phyloP scores from a whole-genome alignment of 2,113 vertebrate genomes.

The Xenopus laevis region DNA sequence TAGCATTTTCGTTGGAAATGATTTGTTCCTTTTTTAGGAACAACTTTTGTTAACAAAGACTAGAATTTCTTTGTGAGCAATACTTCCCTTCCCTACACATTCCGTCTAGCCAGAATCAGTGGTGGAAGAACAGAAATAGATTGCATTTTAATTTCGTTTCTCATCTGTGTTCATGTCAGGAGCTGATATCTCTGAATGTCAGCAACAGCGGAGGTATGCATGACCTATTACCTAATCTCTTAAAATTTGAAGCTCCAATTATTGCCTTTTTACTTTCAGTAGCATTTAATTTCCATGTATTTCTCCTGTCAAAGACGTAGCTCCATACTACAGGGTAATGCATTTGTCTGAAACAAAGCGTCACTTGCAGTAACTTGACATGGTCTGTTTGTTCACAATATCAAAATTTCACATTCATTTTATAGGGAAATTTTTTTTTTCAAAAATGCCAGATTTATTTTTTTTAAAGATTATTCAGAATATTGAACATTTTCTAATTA shows the following conservation, averaged over 20 bases:
- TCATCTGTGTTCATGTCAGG: conserved; percentile 19
- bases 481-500: too few relatives aligned
- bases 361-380: too few relatives aligned
- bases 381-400: too few relatives aligned
- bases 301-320: conserved; percentile 11
- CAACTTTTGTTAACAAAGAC: conserved; percentile 2
- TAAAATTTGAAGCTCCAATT: conserved; percentile 13
- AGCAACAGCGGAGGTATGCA: neutral
- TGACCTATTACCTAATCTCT: conserved; percentile 25
- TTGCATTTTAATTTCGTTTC: conserved; percentile 21
- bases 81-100: neutral
- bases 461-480: too few relatives aligned
- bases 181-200: conserved; percentile 20
- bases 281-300: neutral
- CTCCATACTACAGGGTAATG: neutral
- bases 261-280: conserved; percentile 14
- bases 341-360: neutral
- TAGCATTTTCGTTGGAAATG: conserved; percentile 1
- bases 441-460: too few relatives aligned
- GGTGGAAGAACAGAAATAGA: conserved; percentile 1
- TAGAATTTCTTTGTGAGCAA: neutral
- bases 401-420: too few relatives aligned
- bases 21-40: conserved; percentile 7
- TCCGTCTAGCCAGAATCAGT: neutral
- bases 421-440: too few relatives aligned